phyloP scores from a whole-genome alignment of 2,888 invertebrate species.

The Ethmia dodecea region DNA sequence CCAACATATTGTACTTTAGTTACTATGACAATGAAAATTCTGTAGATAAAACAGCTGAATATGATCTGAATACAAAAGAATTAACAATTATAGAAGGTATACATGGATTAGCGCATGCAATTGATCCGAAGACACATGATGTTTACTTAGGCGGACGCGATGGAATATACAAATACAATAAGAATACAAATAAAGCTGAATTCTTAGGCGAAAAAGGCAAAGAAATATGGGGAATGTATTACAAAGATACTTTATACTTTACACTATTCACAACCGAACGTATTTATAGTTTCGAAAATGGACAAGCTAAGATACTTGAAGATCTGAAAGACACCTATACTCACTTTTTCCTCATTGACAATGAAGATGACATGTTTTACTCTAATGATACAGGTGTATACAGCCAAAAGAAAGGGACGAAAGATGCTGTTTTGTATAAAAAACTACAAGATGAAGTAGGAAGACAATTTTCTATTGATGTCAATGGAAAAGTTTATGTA shows the following conservation, averaged over 20 bases:
- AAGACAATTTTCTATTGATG: conserved; percentile 42
- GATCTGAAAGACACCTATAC: conserved; percentile 60
- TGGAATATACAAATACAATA: conserved; percentile 54
- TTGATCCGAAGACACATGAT: conserved; percentile 41
- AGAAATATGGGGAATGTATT: conserved; percentile 52
- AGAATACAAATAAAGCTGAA: conserved; percentile 36
- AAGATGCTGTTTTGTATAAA: conserved; percentile 35
- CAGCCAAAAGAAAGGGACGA: conserved; percentile 42
- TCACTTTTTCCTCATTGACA: conserved; percentile 49
- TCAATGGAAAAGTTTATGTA: conserved; percentile 38
- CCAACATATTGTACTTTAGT: conserved; percentile 51
- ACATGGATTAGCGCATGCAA: conserved; percentile 53
- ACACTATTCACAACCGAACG: conserved; percentile 48
- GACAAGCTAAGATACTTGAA: conserved; percentile 31
- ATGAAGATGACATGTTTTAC: conserved; percentile 41
- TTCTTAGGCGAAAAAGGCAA: conserved; percentile 31
- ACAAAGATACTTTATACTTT: conserved; percentile 46
- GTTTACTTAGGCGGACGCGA: conserved; percentile 53
- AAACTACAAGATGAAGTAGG: conserved; percentile 23
- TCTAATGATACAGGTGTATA: conserved; percentile 51
- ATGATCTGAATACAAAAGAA: conserved; percentile 46
- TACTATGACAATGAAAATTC: conserved; percentile 29
- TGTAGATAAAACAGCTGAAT: conserved; percentile 37
- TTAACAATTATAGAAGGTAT: conserved; percentile 36
- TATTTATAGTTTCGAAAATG: conserved; percentile 38